A percentile compares a stretch with the other conserved stretches of the same genome.
Conservation (phyloP, 2,888 invertebrate genomes). For the Temnothorax rugatulus region DNA sequence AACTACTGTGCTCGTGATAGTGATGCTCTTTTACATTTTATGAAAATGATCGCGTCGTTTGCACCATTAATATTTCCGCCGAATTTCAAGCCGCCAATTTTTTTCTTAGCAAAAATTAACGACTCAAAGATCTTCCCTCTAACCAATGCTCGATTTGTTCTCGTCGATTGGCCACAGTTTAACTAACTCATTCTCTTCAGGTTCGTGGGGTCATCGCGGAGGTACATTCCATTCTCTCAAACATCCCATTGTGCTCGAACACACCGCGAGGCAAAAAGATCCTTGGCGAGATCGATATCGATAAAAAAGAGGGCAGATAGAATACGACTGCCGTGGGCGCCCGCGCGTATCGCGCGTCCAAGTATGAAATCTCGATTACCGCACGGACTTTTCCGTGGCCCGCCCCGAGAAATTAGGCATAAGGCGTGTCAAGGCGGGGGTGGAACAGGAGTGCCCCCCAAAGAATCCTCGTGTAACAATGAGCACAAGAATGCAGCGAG, state of each 20-base stretch:
- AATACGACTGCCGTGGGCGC: slow-evolving; percentile 42
- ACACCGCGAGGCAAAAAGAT: slow-evolving; percentile 24
- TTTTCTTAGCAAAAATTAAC: background rate
- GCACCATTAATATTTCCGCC: background rate
- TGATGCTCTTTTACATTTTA: background rate
- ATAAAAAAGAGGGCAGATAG: slow-evolving; percentile 47
- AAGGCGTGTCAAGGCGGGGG: slow-evolving; percentile 52
- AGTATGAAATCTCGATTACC: slow-evolving; percentile 82
- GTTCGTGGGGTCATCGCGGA: slow-evolving; percentile 23
- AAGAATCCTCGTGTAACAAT: slow-evolving; percentile 68
- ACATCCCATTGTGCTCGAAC: slow-evolving; percentile 41
- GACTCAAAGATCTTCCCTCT: background rate
- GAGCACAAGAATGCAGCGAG: slow-evolving; percentile 71
- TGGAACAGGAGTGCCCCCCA: slow-evolving; percentile 43
- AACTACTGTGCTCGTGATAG: background rate
- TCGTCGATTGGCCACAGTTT: slow-evolving; percentile 17
- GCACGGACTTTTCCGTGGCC: slow-evolving; percentile 75
- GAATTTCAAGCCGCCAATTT: background rate
- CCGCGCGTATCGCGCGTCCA: slow-evolving; percentile 47
- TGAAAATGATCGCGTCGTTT: background rate
- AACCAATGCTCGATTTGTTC: slow-evolving; percentile 9
- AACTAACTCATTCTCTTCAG: slow-evolving; percentile 35
- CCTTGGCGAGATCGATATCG: slow-evolving; percentile 45
- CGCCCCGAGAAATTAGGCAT: slow-evolving; percentile 77
- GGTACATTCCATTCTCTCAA: slow-evolving; percentile 39